Conservation (phyloP, 2,797 vertebrate species). For the Acanthis flammea region DNA sequence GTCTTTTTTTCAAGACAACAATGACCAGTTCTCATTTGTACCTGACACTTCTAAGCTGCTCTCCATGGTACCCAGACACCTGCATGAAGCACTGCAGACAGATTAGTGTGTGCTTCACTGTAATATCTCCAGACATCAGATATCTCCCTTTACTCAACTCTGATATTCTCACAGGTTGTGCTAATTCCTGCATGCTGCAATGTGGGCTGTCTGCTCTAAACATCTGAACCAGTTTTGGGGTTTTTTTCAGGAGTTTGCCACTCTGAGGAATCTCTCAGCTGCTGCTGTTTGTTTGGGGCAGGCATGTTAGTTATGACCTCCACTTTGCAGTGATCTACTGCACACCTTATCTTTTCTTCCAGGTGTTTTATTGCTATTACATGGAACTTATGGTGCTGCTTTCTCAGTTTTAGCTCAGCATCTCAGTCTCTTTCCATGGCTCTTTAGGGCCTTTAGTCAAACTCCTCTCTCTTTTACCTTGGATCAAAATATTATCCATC, state of each 20-base stretch:
- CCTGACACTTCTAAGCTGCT: neutral
- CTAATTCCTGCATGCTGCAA: neutral
- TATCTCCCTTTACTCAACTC: neutral
- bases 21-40: neutral
- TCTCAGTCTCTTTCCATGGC: neutral
- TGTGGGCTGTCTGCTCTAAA: neutral
- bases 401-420: conserved; percentile 33
- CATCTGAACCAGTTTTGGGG: neutral
- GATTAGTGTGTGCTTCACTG: neutral
- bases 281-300: neutral
- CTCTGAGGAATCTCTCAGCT: neutral
- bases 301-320: neutral
- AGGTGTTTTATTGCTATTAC: conserved; percentile 26
- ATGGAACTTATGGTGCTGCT: neutral
- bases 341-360: conserved; percentile 2
- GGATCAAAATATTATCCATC: conserved; percentile 64
- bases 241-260: neutral
- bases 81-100: neutral
- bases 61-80: neutral
- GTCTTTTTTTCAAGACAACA: neutral
- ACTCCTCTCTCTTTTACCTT: conserved; percentile 31
- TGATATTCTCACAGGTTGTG: neutral
- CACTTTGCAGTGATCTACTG: conserved; percentile 37
- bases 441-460: conserved; percentile 55
- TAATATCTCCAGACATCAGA: neutral